These are phyloP conservation scores for Aythya baeri DNA, from an alignment of 2,113 vertebrate species.

Conservation along the genomic window DNA sequence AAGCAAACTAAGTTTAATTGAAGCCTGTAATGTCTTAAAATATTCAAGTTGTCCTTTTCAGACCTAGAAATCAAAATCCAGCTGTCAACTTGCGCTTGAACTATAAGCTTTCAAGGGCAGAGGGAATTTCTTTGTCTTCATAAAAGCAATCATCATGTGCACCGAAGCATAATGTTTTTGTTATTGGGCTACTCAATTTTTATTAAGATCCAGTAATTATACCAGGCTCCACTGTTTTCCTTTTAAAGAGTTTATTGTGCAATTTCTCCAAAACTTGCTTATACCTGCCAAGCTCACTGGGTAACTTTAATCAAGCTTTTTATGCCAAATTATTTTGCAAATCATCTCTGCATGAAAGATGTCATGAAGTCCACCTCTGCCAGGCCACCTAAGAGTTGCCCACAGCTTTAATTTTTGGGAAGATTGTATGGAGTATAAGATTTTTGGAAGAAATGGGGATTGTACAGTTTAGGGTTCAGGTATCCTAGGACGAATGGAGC, in stretches of 20 bases:
- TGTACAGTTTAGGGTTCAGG: not conserved
- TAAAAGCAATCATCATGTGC: not conserved
- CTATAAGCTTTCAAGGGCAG: not conserved
- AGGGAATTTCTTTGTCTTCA: not conserved
- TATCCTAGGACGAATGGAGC: not conserved
- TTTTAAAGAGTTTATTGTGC: not conserved
- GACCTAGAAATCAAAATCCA: not conserved
- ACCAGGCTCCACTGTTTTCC: not conserved
- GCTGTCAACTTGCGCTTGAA: not conserved
- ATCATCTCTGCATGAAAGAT: not conserved
- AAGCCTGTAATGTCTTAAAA: not conserved
- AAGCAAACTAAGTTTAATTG: not conserved
- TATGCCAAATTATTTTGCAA: not conserved
- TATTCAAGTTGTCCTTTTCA: not conserved
- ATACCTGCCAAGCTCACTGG: not conserved
- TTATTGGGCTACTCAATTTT: not conserved
- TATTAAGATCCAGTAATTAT: not conserved
- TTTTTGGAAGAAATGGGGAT: not conserved
- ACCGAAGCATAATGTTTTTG: not conserved
- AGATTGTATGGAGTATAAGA: not conserved
- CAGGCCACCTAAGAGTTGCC: not conserved
- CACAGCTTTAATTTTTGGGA: not conserved
- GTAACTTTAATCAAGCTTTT: not conserved
- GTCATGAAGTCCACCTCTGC: not conserved
- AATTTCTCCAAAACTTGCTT: not conserved